Base-by-base conservation (phyloP, 2,888 invertebrate genomes). In the Sesamia inferens region DNA sequence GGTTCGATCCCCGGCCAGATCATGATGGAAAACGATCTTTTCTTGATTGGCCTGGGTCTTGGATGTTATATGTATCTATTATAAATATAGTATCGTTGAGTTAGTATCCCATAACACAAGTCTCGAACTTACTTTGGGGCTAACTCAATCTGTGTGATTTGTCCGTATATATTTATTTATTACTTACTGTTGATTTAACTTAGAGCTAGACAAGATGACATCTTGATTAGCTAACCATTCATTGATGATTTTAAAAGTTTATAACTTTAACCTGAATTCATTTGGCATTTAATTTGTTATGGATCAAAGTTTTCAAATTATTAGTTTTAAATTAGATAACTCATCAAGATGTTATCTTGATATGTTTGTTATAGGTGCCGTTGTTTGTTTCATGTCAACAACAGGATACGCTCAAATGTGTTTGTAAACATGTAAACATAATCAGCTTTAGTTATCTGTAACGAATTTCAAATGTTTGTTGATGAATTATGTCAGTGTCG, bases 351-450 rank as follows among this genome's bases (percentile, higher is more conserved):
- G 22, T 47, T 65, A 4, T 31, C 47, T 47, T 22, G n/a, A 16
- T 62, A 51, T 51, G n/a, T 8, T 51, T 31, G 3, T 31, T n/a
- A n/a, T n/a, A n/a, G n/a, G n/a, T n/a, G n/a, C 22, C 64, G 57
- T 68, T 68, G 72, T 62, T 73, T 11, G 24, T 68, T 63, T 48
- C 44, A 63, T 68, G 69, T 73, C 66, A 82, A 62, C 44, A 47
- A 31, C n/a, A 54, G 4, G 22, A 67, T 24, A 63, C 11, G 44
- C 39, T 71, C 61, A 47, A 67, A 72, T 72, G 57, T 57, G 48
- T 69, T 54, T 67, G 66, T 54, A 69, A 78, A 82, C 51, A 68
- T n/a, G 62, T 48, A 79, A 79, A 74, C 66, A 62, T 44, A 59
- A 67, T 58, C 59, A 48, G 16, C 11, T 57, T 62, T 69, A 42